Percentiles rank a stretch among this genome's conserved stretches.
Conservation (phyloP, 2,797 vertebrate genomes). For the Lepilemur septentrionalis region DNA sequence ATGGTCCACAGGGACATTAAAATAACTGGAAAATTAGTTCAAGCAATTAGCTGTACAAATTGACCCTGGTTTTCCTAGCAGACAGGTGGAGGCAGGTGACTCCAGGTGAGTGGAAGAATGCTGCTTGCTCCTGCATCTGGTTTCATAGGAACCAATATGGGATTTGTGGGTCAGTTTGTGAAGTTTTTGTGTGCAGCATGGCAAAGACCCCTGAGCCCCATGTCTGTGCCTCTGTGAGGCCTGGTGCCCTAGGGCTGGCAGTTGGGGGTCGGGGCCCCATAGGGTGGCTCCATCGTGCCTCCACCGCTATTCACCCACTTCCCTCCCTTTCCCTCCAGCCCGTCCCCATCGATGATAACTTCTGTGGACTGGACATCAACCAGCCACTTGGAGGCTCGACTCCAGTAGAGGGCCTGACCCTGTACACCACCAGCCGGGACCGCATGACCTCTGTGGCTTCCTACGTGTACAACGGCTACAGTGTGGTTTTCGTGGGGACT, state of each 20-base stretch:
- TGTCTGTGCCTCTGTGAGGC: not conserved
- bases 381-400: constrained; percentile 96
- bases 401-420: constrained; percentile 93
- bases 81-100: not conserved
- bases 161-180: too few species aligned
- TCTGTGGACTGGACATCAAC: constrained; percentile 99
- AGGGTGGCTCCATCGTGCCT: accelerated
- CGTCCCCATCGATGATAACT: constrained; percentile 97
- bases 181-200: not conserved
- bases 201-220: not conserved
- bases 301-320: not conserved
- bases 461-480: constrained; percentile 97
- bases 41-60: not conserved
- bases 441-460: constrained; percentile 96
- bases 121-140: not conserved
- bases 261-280: accelerated
- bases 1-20: not conserved
- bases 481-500: constrained; percentile 97
- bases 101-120: not conserved
- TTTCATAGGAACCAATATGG: not conserved
- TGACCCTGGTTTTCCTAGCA: not conserved
- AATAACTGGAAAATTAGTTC: not conserved
- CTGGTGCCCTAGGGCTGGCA: not conserved
- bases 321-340: constrained; percentile 86
- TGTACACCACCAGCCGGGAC: constrained; percentile 95